Evolutionary conservation across 2,113 vertebrate species (phyloP), one percentile per base, ranked within the genome.

Genomic region (Mustela lutreola): DNA sequence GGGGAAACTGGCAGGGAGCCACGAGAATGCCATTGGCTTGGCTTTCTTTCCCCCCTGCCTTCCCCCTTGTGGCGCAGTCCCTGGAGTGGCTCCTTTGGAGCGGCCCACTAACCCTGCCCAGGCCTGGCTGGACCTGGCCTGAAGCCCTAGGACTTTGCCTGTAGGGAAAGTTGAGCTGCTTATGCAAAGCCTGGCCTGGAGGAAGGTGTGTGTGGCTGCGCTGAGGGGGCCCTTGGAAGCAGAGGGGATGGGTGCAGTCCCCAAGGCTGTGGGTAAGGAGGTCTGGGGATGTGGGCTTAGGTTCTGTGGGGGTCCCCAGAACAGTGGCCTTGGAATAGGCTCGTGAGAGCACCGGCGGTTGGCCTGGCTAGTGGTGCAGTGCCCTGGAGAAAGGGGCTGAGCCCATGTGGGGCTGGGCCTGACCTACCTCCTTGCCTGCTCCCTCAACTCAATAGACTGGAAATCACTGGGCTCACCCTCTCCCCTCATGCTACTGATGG

Each of bases 61-160:
- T n/a, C 26, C 53, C 33, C 19, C 24, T 67, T 24, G 11, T 5
- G 33, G n/a, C n/a, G 33, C n/a, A 65, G 73, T 26, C 12, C 4
- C 36, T 33, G 28, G 60, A 84, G 18, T 5, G 7, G 42, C 58
- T 80, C 39, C 73, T 95, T 50, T 65, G 63, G 67, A 80, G 70
- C 87, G 36, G n/a, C 63, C n/a, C 50, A 71, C 62, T 50, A 28
- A 71, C 73, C 67, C 86, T 92, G 83, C 79, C 58, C 39, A 36
- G 70, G 79, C 83, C 87, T 56, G 89, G 60, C 86, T 22, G 14
- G 24, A 60, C 45, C 92, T 97, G 96, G 93, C 87, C 88, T 28
- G 19, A 26, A 94, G 85, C 91, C 95, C 96, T 85, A 48, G 70
- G 50, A 97, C 92, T 98, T 98, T 98, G 97, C 96, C 95, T 97